Evolutionary conservation across 2,888 invertebrate genomes (phyloP), one percentile per base, ranked within the genome.

Genomic region (Quadroppia sp.): DNA sequence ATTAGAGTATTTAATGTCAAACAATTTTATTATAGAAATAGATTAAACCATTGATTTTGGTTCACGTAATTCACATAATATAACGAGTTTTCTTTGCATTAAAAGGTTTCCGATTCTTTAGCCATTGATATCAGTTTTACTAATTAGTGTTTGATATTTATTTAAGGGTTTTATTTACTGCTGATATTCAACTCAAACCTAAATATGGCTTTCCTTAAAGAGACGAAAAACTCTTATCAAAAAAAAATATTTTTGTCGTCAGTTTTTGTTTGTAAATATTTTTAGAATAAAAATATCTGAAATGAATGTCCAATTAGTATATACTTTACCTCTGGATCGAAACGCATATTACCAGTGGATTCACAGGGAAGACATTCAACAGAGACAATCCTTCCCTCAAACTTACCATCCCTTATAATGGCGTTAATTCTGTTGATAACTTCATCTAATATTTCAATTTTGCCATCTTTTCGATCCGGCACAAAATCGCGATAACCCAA

Each of bases 301-400:
- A n/a, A n/a, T n/a, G n/a, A n/a, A n/a, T n/a, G n/a, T n/a, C n/a
- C n/a, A n/a, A 36, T 36, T 36, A 36, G 36, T 36, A 7, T 36
- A 36, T 36, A 36, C 36, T 9, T 4, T 64, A 64, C 64, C 64
- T 64, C 64, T 11, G 64, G 64, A 36, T 64, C 64, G n/a, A 36
- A 64, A 36, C 64, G 64, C 1, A 36, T 17, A 32, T 64, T 36
- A 64, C 59, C 71, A 20, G 17, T 64, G 11, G 74, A 30, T 69
- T 74, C 74, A 20, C 74, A 74, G n/a, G 45, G 53, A 28, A 74
- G 45, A 25, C 48, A 70, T 56, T 74, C 74, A 23, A 74, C 36
- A 9, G 74, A 53, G 25, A 74, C 36, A 25, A 74, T 70, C 3
- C 71, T 30, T 36, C 74, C 74, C 32, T 74, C 56, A 40, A 74